Percentiles rank a stretch among this genome's conserved stretches.
phyloP scores from a whole-genome alignment of 2,797 vertebrate species.

The Spheniscus humboldti region DNA sequence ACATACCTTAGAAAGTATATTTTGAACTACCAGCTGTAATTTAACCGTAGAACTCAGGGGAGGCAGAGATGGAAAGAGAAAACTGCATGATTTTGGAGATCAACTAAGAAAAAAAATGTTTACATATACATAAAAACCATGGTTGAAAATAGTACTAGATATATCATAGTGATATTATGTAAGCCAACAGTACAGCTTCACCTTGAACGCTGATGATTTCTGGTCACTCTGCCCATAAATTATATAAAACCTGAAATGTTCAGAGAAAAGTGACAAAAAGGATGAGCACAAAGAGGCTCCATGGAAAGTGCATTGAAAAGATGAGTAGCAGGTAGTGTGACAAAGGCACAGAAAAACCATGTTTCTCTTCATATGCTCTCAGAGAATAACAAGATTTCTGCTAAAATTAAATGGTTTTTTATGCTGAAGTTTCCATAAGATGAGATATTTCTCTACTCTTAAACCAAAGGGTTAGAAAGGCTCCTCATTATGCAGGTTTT shows the following conservation, averaged over 20 bases:
- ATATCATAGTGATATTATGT: background rate
- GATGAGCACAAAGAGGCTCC: background rate
- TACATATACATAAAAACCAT: background rate
- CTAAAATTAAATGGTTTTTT: background rate
- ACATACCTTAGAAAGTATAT: background rate
- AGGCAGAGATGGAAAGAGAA: background rate
- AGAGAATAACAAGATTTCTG: background rate
- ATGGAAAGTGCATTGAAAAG: background rate
- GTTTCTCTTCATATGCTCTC: background rate
- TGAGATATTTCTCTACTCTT: background rate
- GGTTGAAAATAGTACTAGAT: background rate
- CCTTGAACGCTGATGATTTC: background rate
- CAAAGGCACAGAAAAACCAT: background rate
- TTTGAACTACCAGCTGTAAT: background rate
- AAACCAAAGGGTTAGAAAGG: background rate
- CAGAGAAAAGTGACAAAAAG: background rate
- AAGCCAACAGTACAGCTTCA: background rate
- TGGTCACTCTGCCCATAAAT: background rate
- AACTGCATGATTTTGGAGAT: background rate
- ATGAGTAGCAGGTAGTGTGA: background rate
- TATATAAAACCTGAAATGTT: background rate
- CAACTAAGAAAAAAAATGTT: background rate
- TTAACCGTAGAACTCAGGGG: background rate
- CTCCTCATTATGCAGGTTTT: background rate
- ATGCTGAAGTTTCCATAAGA: background rate